Evolutionary conservation across 2,113 vertebrate genomes (phyloP).

Genomic region (Chloroceryle aenea): DNA sequence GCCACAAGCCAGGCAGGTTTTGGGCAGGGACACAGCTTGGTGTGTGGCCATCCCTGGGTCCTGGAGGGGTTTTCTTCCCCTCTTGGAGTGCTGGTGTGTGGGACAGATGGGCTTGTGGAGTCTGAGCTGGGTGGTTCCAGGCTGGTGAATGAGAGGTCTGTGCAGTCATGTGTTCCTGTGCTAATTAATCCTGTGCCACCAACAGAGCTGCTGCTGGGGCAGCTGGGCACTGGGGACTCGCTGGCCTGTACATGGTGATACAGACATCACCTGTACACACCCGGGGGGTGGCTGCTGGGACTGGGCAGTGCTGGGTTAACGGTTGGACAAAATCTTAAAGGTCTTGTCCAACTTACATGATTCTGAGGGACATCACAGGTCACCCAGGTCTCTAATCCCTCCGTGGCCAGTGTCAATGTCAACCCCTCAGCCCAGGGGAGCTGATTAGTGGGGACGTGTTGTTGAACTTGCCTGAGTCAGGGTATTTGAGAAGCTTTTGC

Average conservation of each 20-base stretch:
- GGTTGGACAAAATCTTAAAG: neutral
- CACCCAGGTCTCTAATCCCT: accelerated
- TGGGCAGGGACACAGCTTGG: neutral
- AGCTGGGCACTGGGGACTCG: neutral
- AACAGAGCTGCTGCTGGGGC: neutral
- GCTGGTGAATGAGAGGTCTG: neutral
- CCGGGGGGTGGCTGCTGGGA: neutral
- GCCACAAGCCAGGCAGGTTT: neutral
- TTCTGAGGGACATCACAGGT: neutral
- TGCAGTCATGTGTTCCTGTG: neutral
- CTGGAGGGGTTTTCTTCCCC: neutral
- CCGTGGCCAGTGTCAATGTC: accelerated
- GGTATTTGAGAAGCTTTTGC: neutral
- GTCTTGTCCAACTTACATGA: neutral
- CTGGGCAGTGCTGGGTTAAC: neutral
- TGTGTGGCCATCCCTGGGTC: neutral
- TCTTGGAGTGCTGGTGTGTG: accelerated
- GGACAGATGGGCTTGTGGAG: accelerated
- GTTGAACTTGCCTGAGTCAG: neutral
- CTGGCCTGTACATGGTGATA: neutral
- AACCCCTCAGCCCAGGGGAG: neutral
- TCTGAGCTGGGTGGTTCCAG: neutral
- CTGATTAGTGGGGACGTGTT: accelerated
- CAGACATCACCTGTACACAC: accelerated
- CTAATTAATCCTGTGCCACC: neutral